Conservation (phyloP, 2,113 vertebrate genomes). For the Coturnix japonica region DNA sequence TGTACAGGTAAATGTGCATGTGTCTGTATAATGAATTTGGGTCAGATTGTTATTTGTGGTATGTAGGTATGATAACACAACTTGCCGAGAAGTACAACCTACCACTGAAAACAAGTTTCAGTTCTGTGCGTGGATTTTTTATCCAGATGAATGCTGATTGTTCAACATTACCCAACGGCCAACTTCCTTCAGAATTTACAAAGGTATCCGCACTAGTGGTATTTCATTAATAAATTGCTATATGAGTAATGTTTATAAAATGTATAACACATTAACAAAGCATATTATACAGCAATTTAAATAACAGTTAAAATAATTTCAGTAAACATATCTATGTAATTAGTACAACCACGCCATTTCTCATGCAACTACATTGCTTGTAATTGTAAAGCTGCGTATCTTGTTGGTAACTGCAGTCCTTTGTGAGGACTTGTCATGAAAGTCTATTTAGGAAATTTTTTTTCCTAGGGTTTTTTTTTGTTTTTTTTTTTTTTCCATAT, state of each 20-base stretch:
- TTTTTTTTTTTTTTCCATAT: rapidly evolving
- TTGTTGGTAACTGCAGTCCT: not conserved
- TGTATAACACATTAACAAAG: not conserved
- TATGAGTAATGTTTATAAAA: not conserved
- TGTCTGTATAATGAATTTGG: not conserved
- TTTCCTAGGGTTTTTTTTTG: not conserved
- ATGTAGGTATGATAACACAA: conserved; percentile 87
- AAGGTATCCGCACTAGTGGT: conserved; percentile 83
- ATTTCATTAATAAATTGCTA: not conserved
- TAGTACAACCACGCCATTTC: not conserved
- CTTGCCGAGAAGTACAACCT: conserved; percentile 87
- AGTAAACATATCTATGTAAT: not conserved
- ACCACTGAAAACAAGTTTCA: conserved; percentile 94
- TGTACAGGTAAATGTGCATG: not conserved
- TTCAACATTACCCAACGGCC: conserved; percentile 75
- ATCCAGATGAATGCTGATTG: conserved; percentile 91
- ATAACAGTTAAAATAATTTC: not conserved
- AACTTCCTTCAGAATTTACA: conserved; percentile 91
- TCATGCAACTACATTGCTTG: not conserved
- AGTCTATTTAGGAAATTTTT: not conserved
- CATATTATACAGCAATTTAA: not conserved
- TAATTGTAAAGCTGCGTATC: not conserved
- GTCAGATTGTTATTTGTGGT: not conserved
- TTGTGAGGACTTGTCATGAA: not conserved
- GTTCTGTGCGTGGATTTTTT: conserved; percentile 91